Evolutionary conservation across 2,888 invertebrate genomes (phyloP).

Genomic region (Plebejus anna): DNA sequence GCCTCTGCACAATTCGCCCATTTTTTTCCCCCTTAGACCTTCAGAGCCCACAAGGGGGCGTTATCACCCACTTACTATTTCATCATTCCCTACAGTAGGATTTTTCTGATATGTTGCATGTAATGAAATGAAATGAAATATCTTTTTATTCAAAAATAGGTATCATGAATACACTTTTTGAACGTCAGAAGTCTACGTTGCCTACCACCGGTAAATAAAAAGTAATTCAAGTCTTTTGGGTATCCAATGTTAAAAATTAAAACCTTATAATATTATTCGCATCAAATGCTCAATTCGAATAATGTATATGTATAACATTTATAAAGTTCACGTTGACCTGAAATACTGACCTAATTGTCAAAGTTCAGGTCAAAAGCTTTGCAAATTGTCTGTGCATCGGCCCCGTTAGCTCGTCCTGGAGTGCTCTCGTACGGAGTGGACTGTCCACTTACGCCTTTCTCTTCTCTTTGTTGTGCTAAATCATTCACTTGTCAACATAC

Average conservation of each 20-base stretch:
- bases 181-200: too few species aligned
- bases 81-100: too few species aligned
- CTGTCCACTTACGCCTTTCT: not conserved
- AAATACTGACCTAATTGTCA: conserved; percentile 7
- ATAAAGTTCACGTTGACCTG: conserved; percentile 11
- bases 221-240: too few species aligned
- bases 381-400: conserved; percentile 1
- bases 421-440: not conserved
- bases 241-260: not conserved
- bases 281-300: not conserved
- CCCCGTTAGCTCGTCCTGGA: conserved; percentile 1
- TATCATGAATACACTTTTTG: too few species aligned
- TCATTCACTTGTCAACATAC: not conserved
- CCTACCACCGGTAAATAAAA: too few species aligned
- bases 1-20: too few species aligned
- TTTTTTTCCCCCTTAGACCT: too few species aligned
- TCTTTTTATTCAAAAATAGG: too few species aligned
- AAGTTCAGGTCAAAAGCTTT: conserved; percentile 13
- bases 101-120: too few species aligned
- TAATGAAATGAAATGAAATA: too few species aligned
- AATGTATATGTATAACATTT: not conserved
- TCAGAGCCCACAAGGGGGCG: too few species aligned
- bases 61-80: too few species aligned
- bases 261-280: not conserved
- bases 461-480: not conserved